Evolutionary conservation across 2,797 vertebrate species (phyloP).

Genomic region (Crocidura indochinensis): DNA sequence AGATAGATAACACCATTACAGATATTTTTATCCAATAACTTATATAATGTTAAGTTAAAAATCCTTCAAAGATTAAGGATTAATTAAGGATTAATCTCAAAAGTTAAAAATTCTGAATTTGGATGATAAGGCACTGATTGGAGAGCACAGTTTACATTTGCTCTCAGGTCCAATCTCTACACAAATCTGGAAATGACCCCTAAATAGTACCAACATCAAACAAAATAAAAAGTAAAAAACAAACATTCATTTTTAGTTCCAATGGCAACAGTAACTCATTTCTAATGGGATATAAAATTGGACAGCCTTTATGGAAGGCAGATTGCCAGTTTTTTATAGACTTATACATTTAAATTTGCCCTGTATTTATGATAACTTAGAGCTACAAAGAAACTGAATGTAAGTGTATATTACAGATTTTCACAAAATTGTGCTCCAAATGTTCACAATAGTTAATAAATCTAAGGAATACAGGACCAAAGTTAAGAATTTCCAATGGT

Average conservation of each 20-base stretch:
- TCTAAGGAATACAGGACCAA: neutral
- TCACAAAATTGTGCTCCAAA: neutral
- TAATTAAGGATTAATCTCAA: no score
- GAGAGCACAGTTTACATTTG: no score
- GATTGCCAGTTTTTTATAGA: neutral
- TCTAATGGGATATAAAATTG: neutral
- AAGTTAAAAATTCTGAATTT: no score
- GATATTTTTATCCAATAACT: neutral
- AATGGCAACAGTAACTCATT: neutral
- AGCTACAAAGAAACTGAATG: neutral
- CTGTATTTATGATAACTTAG: neutral
- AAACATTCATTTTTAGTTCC: no score
- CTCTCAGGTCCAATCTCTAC: no score
- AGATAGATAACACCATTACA: neutral
- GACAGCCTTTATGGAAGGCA: neutral
- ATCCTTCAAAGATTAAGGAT: neutral
- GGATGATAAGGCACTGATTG: no score
- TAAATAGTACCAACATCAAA: no score
- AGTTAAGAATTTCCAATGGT: neutral
- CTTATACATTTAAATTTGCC: neutral
- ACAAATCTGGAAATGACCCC: no score
- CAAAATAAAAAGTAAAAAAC: no score
- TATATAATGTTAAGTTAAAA: neutral
- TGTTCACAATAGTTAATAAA: neutral
- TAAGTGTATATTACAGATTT: neutral